phyloP scores from a whole-genome alignment of 2,113 vertebrate species.

The Petromus typicus region DNA sequence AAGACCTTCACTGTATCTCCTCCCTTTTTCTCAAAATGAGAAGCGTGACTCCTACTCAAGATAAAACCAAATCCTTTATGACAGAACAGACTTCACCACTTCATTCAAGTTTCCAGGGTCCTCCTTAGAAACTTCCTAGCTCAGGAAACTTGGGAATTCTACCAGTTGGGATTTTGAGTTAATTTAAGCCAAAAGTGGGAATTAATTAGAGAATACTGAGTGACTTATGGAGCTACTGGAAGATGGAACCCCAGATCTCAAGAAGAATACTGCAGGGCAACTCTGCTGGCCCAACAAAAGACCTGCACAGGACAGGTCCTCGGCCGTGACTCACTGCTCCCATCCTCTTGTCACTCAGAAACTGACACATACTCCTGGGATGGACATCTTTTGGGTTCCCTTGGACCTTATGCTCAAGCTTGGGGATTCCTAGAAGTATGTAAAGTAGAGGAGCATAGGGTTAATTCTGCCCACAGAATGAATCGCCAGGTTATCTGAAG shows the following conservation, averaged over 20 bases:
- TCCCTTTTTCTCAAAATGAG: neutral
- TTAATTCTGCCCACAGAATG: neutral
- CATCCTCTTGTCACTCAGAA: neutral
- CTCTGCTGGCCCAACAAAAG: neutral
- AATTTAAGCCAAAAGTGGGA: neutral
- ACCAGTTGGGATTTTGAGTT: neutral
- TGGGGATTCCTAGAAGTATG: neutral
- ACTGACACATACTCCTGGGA: neutral
- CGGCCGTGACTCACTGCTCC: rapidly evolving
- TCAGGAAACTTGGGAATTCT: neutral
- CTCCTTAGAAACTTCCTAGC: neutral
- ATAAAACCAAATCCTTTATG: neutral
- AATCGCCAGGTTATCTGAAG: no score
- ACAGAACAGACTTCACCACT: neutral
- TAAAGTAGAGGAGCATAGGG: neutral
- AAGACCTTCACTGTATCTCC: neutral
- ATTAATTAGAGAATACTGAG: neutral
- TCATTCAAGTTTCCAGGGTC: neutral
- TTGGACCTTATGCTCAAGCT: neutral
- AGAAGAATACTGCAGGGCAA: neutral
- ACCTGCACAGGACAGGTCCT: neutral
- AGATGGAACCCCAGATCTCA: neutral
- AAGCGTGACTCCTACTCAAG: neutral
- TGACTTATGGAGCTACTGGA: neutral
- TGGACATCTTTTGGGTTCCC: neutral